Base-by-base conservation (phyloP, 2,888 invertebrate species). In the Stramonita haemastoma region DNA sequence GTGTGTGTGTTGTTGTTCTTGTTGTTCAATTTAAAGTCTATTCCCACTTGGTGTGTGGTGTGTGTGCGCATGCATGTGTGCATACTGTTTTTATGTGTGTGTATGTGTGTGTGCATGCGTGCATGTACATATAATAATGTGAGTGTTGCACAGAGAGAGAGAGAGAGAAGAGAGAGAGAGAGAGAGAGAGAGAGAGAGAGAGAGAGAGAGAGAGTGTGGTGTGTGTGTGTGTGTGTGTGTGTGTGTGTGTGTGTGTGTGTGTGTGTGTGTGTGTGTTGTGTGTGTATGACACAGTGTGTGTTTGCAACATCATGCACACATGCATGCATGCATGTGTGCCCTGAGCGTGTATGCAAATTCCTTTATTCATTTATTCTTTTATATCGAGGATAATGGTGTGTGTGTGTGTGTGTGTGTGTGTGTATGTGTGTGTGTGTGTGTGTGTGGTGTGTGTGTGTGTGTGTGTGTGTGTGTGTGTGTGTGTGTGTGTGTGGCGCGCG, bases 1-100 rank as follows among this genome's bases (percentile, higher is more conserved):
- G 26, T 46, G 26, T 83, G 46, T 83, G 81, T 83, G 81, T 83
- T 36, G 26, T 26, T 83, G 81, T n/a, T n/a, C n/a, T n/a, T n/a
- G n/a, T n/a, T n/a, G n/a, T n/a, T n/a, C n/a, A n/a, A n/a, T n/a
- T n/a, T n/a, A n/a, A n/a, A n/a, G n/a, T n/a, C n/a, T n/a, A n/a
- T n/a, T n/a, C n/a, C n/a, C n/a, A 32, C 29, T n/a, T 77, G 77
- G 77, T 77, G 77, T 32, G 32, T 77, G 32, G 32, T 79, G 79
- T 79, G 79, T 79, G 34, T 79, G 34, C 19, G 1, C 34, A 15
- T 79, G 34, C 34, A 34, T 79, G 79, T 79, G 79, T 34, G 6
- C 34, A 32, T 19, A 34, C 34, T 8, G 46, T 81, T 22, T 46
- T 22, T 81, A 22, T 81, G 46, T 46, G 11, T 83, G 26, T 46